phyloP scores from a whole-genome alignment of 2,888 invertebrate genomes.

The Pedicia rivosa region DNA sequence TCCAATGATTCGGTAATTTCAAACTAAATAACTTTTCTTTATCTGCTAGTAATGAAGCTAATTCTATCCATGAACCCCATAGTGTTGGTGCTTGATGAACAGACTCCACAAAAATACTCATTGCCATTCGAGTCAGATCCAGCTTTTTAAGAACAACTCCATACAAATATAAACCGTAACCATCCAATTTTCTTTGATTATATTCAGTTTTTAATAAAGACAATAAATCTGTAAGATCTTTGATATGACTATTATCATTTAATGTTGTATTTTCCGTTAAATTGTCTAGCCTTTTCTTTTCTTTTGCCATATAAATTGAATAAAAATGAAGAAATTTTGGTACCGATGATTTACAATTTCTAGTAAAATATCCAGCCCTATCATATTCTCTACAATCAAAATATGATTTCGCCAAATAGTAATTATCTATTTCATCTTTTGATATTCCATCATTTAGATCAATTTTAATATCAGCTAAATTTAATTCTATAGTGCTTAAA shows the following conservation, averaged over 20 bases:
- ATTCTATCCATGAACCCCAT: constrained; percentile 92
- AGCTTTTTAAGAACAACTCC: constrained; percentile 81
- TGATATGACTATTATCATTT: constrained; percentile 25
- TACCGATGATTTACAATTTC: constrained; percentile 50
- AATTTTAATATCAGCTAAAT: constrained; percentile 28
- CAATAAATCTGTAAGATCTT: constrained; percentile 38
- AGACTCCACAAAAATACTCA: constrained; percentile 61
- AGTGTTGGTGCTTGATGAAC: constrained; percentile 65
- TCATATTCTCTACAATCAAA: constrained; percentile 87
- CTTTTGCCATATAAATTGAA: constrained; percentile 72
- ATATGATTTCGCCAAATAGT: constrained; percentile 68
- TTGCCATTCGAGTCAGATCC: constrained; percentile 62
- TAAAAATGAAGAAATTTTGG: constrained; percentile 74
- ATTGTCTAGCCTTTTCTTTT: constrained; percentile 78
- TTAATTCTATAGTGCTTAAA: constrained; percentile 45
- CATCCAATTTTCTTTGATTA: constrained; percentile 53
- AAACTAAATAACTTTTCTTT: constrained; percentile 54
- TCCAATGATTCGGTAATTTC: constrained; percentile 78
- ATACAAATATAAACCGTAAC: constrained; percentile 74
- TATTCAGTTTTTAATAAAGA: constrained; percentile 40
- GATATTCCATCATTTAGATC: constrained; percentile 28
- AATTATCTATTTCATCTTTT: constrained; percentile 44
- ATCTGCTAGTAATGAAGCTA: constrained; percentile 70
- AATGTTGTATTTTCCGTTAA: constrained; percentile 42
- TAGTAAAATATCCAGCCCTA: constrained; percentile 62